Percentiles rank a stretch among this genome's conserved stretches.
Conservation (phyloP, 2,888 invertebrate species). For the Carpatolechia fugitivella region DNA sequence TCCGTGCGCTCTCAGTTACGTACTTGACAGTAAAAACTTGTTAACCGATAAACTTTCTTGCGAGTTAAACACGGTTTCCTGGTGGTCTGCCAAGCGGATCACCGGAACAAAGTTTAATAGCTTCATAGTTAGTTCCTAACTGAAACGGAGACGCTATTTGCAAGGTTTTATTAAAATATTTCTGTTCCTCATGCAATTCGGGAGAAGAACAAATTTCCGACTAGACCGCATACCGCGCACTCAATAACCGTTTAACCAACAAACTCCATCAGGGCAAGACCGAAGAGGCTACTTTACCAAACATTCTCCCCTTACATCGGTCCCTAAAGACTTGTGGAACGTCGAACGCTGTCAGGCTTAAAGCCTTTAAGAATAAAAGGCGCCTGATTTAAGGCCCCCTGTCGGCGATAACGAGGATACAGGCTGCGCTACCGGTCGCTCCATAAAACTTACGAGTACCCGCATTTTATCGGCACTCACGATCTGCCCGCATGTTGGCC, state of each 20-base stretch:
- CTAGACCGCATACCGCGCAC: constrained; percentile 3
- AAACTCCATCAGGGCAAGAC: constrained; percentile 30
- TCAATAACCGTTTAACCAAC: constrained; percentile 28
- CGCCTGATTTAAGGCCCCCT: constrained; percentile 66
- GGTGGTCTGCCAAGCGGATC: constrained; percentile 39
- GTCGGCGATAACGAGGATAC: constrained; percentile 70
- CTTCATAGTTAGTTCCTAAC: constrained; percentile 43
- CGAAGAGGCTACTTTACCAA: constrained; percentile 37
- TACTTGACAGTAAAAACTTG: constrained; percentile 10
- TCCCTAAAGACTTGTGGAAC: constrained; percentile 34
- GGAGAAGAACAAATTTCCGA: not conserved
- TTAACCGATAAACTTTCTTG: constrained; percentile 17
- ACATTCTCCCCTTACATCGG: constrained; percentile 35
- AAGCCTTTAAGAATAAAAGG: constrained; percentile 65
- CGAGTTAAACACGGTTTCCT: constrained; percentile 27
- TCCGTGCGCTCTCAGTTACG: constrained; percentile 16
- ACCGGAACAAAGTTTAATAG: constrained; percentile 53
- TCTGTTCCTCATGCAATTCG: constrained; percentile 1
- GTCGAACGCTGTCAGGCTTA: constrained; percentile 48
- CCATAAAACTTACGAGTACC: constrained; percentile 68
- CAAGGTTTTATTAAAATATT: constrained; percentile 12
- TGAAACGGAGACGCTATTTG: constrained; percentile 9
- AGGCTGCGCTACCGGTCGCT: constrained; percentile 57
- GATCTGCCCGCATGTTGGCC: constrained; percentile 64
- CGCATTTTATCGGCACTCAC: constrained; percentile 57